Evolutionary conservation across 2,888 invertebrate genomes (phyloP), one percentile per base, ranked within the genome.

Genomic region (Cheiracanthium punctorium): DNA sequence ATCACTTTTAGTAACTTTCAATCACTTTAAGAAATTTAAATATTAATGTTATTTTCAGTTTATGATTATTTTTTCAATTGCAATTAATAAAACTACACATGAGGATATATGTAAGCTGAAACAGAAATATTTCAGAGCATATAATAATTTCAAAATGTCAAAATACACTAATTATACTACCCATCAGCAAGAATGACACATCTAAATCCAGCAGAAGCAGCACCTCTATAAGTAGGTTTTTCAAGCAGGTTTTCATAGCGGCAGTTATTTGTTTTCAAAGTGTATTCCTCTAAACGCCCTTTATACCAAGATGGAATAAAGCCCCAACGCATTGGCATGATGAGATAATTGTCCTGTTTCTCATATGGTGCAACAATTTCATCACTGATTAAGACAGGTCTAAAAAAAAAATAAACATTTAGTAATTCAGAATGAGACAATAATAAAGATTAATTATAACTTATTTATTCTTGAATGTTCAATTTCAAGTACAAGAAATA

Each of bases 291-390:
- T 8, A 91, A 89, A 65, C 90, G 89, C 90, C 95, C 95, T 92
- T 94, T 94, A 90, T 95, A 95, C 96, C 96, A 96, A 20, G 94
- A 94, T 0, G 96, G 96, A 89, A 96, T 94, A 90, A 96, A 94
- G 14, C 96, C 96, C 96, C 96, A 96, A 93, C 95, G 94, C 96
- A 96, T 96, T 0, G 96, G 95, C 8, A 70, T 72, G 1, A 24
- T 89, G 71, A 7, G 90, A 89, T 8, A 90, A 89, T 17, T 90
- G 88, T 10, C 89, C 43, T 32, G 29, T 30, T 20, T 12, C 20
- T 69, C 74, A 7, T 73, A 24, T 32, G 52, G 29, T n/a, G 43
- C 12, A 20, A 52, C 24, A 17, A 64, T 20, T n/a, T 41, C 20
- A 67, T 64, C 75, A 70, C 75, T 80, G 20, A 86, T 75, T 17